Conservation (phyloP, 1,140 invertebrate species). For the Elysia chlorotica region DNA sequence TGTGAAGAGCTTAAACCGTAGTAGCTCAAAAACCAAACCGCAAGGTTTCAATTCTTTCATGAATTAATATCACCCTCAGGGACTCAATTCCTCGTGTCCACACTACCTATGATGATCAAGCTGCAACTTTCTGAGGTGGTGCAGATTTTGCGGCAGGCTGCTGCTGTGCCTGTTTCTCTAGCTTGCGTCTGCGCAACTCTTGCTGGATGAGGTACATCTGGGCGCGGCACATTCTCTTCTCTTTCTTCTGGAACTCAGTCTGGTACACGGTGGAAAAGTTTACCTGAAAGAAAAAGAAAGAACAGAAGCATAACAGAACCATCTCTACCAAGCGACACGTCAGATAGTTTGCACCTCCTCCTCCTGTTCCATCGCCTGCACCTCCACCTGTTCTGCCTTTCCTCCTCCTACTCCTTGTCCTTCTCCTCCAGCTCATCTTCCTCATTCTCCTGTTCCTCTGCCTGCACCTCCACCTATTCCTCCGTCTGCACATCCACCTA, state of each 20-base stretch:
- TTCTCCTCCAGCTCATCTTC: neutral
- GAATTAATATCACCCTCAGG: neutral
- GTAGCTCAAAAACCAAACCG: neutral
- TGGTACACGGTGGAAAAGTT: conserved; percentile 46
- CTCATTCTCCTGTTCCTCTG: neutral
- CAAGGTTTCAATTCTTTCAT: neutral
- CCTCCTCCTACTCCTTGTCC: too few species aligned
- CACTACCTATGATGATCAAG: too few species aligned
- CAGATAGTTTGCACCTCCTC: too few species aligned
- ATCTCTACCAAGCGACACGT: too few species aligned
- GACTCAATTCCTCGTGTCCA: too few species aligned
- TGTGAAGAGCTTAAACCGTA: neutral
- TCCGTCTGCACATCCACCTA: too few species aligned
- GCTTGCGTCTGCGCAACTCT: conserved; percentile 37
- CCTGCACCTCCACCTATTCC: neutral
- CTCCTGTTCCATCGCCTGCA: neutral
- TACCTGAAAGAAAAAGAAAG: conserved; percentile 32
- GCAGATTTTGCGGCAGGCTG: neutral
- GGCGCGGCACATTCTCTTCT: conserved; percentile 44
- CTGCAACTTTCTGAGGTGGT: neutral
- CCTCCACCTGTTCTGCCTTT: neutral
- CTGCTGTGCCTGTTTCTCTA: conserved; percentile 7
- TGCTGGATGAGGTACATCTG: conserved; percentile 49
- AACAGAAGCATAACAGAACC: too few species aligned
- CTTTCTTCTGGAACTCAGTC: conserved; percentile 42